Base-by-base conservation (phyloP, 64 coral and sea anemone species). In the Stylophora pistillata region DNA sequence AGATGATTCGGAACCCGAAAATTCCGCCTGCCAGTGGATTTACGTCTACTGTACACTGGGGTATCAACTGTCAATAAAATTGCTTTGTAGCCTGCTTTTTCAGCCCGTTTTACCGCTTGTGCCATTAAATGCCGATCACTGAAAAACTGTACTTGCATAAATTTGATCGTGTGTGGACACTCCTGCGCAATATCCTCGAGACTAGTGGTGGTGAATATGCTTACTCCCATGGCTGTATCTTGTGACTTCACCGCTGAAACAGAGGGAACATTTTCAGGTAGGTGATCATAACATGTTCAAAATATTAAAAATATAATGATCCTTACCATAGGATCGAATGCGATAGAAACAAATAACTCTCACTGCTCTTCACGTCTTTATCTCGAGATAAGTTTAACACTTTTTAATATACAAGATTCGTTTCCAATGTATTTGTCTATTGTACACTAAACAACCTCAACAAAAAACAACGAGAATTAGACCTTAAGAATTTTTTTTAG, bases 71-170 rank as follows among this genome's bases (percentile, higher is more conserved):
- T 56, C 2, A 78, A 12, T 2, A 78, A 11, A 28, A 78, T 15
- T 26, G 75, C 75, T 56, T 78, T 78, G 52, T 78, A 78, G 20
- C 53, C 78, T 64, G 58, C 78, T 62, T 65, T 62, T 41, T 66
- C 58, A 21, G 78, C 78, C 64, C 78, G 28, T 64, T 64, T 82
- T 82, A 64, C 21, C 30, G 64, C 9, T 11, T 29, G 20, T 29
- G 13, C 30, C 78, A 82, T 47, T 2, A 82, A 16, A 10, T 63
- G 78, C 30, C 78, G 78, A 34, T 82, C 78, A 32, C 58, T 82
- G 58, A 34, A 82, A 17, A 82, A 82, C 57, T 63, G 58, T 16
- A 82, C 47, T 58, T 82, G 78, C 30, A 82, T 18, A 63, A 82
- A 82, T 32, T 82, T 82, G 30, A 82, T 32, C 1, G 78, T 52